These are phyloP conservation scores for Tragulus kanchil DNA, from an alignment of 2,113 vertebrate species.

Conservation along the genomic window DNA sequence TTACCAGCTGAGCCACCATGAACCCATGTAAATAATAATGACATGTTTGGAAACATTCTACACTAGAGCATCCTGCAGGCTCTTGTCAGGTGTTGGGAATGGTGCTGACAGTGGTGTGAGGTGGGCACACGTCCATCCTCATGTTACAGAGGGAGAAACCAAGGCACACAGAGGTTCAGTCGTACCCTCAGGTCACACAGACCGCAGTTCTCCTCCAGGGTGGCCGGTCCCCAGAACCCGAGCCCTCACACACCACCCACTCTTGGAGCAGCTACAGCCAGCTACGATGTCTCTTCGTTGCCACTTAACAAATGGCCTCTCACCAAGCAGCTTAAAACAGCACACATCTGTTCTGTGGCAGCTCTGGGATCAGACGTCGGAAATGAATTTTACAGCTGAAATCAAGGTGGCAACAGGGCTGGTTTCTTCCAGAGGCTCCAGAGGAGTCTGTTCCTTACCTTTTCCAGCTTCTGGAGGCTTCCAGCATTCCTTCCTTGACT, in stretches of 20 bases:
- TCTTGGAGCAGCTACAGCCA: too few relatives aligned
- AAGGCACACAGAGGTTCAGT: not conserved
- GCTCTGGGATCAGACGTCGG: not conserved
- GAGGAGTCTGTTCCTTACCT: too few relatives aligned
- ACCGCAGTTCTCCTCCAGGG: not conserved
- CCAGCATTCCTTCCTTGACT: not conserved
- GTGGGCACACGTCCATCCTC: not conserved
- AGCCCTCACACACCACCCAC: accelerated
- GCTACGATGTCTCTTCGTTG: not conserved
- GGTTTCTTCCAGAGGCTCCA: not conserved
- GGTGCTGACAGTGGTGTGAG: not conserved
- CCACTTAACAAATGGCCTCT: not conserved
- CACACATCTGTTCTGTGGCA: not conserved
- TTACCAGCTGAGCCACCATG: too few relatives aligned
- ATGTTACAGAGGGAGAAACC: too few relatives aligned
- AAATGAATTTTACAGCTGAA: not conserved
- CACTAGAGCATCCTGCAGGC: not conserved
- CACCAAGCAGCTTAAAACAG: not conserved
- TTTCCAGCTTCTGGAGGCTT: accelerated
- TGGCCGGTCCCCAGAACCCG: not conserved
- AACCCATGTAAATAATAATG: too few relatives aligned
- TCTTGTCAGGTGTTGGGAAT: not conserved
- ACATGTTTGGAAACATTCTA: too few relatives aligned
- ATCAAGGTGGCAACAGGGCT: not conserved
- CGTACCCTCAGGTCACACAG: not conserved